Percentiles rank a stretch among this genome's conserved stretches.
Evolutionary conservation across 2,797 vertebrate genomes (phyloP).

Genomic region (Pangasius sanitwongsei): DNA sequence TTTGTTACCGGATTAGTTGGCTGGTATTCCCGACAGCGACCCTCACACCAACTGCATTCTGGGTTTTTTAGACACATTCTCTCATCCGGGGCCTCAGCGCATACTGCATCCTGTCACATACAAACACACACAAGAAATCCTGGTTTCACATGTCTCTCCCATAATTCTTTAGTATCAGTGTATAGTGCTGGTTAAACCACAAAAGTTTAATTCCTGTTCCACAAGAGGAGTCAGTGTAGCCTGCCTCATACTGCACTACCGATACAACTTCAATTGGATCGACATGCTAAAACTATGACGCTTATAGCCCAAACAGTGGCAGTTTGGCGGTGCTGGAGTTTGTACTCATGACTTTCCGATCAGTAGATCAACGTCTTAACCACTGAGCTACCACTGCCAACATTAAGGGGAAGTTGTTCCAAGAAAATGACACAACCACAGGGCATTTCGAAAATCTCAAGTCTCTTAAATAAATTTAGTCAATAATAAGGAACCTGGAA

Average conservation of each 20-base stretch:
- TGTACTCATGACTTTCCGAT: too few species aligned
- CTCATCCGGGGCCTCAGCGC: slow-evolving; percentile 87
- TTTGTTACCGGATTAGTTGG: slow-evolving; percentile 80
- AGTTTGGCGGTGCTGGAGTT: too few species aligned
- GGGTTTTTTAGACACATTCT: slow-evolving; percentile 88
- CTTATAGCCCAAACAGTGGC: not conserved
- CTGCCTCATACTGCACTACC: not conserved
- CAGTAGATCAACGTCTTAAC: too few species aligned
- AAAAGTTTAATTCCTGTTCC: not conserved
- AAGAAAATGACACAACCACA: too few species aligned
- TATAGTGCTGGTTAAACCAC: not conserved
- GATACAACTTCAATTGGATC: not conserved
- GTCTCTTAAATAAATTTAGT: not conserved
- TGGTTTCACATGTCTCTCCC: not conserved
- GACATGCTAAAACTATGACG: not conserved
- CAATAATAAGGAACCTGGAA: not conserved
- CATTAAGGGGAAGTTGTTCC: too few species aligned
- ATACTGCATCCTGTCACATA: slow-evolving; percentile 78
- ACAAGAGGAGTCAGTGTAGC: not conserved
- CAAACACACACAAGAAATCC: slow-evolving; percentile 5
- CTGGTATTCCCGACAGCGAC: slow-evolving; percentile 86
- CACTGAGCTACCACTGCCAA: too few species aligned
- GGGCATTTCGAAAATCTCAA: not conserved
- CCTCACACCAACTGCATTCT: slow-evolving; percentile 91
- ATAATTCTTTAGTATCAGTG: not conserved